Percentiles rank a stretch among this genome's conserved stretches.
Conservation (phyloP, 2,888 invertebrate species). For the Lordiphosa fenestrarum region DNA sequence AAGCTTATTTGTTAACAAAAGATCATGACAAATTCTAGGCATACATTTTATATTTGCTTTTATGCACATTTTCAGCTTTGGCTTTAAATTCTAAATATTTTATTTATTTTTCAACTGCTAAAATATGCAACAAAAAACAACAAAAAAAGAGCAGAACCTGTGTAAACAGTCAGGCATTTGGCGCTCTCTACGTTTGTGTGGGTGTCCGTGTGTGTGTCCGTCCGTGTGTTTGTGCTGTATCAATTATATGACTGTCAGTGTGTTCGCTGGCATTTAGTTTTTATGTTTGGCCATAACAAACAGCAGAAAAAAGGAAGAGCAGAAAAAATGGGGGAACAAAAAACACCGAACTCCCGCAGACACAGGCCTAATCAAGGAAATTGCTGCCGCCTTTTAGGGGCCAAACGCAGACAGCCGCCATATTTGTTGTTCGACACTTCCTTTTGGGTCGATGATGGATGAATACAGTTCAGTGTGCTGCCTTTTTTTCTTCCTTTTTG, state of each 20-base stretch:
- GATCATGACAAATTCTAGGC: too few species aligned
- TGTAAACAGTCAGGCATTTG: slow-evolving; percentile 7
- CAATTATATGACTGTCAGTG: slow-evolving; percentile 36
- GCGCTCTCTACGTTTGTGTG: neutral
- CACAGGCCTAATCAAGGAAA: slow-evolving; percentile 61
- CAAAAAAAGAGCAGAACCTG: slow-evolving; percentile 1
- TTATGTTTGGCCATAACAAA: slow-evolving; percentile 49
- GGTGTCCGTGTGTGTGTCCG: too few species aligned
- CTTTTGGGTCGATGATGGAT: slow-evolving; percentile 2
- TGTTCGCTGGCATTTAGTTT: slow-evolving; percentile 48
- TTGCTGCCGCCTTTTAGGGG: slow-evolving; percentile 70
- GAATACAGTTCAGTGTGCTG: neutral
- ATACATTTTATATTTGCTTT: too few species aligned
- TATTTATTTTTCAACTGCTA: too few species aligned
- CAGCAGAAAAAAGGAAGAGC: slow-evolving; percentile 13
- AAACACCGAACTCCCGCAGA: slow-evolving; percentile 41
- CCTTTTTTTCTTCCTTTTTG: too few species aligned
- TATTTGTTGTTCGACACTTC: slow-evolving; percentile 1
- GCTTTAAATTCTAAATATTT: too few species aligned
- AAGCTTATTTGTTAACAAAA: too few species aligned
- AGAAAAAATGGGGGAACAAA: too few species aligned
- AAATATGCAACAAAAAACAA: neutral
- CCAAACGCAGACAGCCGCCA: slow-evolving; percentile 6
- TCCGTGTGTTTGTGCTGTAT: slow-evolving; percentile 11
- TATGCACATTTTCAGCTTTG: too few species aligned